Evolutionary conservation across 1,140 invertebrate species (phyloP), one percentile per base, ranked within the genome.

Genomic region (Zaprionus capensis): DNA sequence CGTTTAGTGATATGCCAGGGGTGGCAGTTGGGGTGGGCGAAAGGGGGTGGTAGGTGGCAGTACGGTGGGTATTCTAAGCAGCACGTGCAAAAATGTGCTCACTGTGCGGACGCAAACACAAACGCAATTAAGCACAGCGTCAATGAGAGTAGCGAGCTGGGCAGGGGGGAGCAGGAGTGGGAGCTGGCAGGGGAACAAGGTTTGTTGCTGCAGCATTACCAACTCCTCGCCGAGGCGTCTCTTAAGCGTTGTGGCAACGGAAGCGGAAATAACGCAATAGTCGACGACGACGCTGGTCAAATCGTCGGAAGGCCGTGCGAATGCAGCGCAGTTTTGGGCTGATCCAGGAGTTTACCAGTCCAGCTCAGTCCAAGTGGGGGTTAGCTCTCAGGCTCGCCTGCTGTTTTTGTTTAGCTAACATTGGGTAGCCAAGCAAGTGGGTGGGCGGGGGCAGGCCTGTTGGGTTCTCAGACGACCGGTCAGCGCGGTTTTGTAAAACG

Each of bases 401-500:
- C n/a, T 24, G 24, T 36, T 72, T 76, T 81, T 88, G 84, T 79
- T 87, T 88, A 76, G 84, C 69, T 72, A 88, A 84, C 84, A 88
- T 88, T 88, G 81, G 83, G 49, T 49, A 56, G 61, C 65, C 51
- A 20, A 7, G 17, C 24, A 55, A 28, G 41, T 44, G 63, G 57
- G 20, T 51, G 53, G 59, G 34, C 36, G 56, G 31, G 41, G 67
- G 41, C 46, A 51, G 44, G 36, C 20, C 38, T 24, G 41, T 17
- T 67, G 69, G 62, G 57, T 70, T 70, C 76, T 81, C 67, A 80
- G 80, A 62, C 81, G 83, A 75, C 67, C 62, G 85, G 85, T 85
- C 85, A 85, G 82, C 85, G 85, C 79, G 85, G 85, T 88, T 88
- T 88, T 88, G 85, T 90, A 90, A 90, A 88, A 88, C 85, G 85